Percentiles rank a stretch among this genome's conserved stretches.
These are phyloP conservation scores for Moxostoma hubbsi DNA, from an alignment of 2,797 vertebrate species.

Conservation along the genomic window DNA sequence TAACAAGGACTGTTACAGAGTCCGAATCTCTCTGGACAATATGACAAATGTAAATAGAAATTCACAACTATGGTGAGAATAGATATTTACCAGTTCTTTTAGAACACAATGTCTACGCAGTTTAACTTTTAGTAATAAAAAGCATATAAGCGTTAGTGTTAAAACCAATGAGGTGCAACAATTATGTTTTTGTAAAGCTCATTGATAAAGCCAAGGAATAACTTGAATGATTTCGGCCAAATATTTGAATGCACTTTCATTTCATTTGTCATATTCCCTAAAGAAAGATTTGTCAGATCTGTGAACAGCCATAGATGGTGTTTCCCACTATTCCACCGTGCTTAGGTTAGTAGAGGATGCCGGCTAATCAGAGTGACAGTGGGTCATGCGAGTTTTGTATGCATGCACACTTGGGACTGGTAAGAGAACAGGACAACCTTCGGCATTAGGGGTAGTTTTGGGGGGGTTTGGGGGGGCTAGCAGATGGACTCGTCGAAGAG, in stretches of 20 bases:
- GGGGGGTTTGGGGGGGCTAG: constrained; percentile 78
- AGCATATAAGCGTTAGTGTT: not conserved
- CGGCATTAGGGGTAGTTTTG: constrained; percentile 67
- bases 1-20: constrained; percentile 51
- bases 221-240: too few species aligned
- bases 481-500: constrained; percentile 97
- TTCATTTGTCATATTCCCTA: constrained; percentile 35
- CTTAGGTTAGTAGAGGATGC: constrained; percentile 52
- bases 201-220: too few species aligned
- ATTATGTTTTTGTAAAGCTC: too few species aligned
- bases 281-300: constrained; percentile 30
- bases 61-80: constrained; percentile 7
- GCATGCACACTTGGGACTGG: constrained; percentile 61
- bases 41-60: constrained; percentile 22
- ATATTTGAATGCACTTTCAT: not conserved
- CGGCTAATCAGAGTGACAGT: constrained; percentile 40
- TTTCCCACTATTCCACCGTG: constrained; percentile 25
- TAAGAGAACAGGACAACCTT: constrained; percentile 81
- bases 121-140: not conserved
- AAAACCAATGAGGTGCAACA: not conserved
- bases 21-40: constrained; percentile 70
- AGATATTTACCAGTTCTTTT: not conserved
- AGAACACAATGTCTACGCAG: too few species aligned
- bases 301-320: constrained; percentile 11
- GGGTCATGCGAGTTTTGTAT: constrained; percentile 77